Conservation (phyloP, 2,888 invertebrate genomes). For the Epicampocera succincta region DNA sequence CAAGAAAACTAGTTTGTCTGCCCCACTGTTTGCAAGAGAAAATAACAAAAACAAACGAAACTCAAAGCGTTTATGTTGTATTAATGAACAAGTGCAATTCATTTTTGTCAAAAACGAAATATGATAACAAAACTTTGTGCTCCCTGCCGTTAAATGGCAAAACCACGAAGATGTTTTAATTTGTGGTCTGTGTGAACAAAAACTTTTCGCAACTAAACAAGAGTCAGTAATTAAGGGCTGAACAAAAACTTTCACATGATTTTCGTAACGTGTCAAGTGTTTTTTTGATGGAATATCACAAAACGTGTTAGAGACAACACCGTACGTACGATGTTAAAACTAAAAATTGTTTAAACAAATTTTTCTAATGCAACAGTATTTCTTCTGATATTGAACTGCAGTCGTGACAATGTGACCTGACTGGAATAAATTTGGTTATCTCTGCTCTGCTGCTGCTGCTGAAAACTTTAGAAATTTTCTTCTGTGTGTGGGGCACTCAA, state of each 20-base stretch:
- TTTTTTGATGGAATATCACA: slow-evolving; percentile 31
- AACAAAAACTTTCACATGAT: neutral
- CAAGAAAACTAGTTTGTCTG: too few species aligned
- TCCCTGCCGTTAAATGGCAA: neutral
- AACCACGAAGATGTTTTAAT: slow-evolving; percentile 22
- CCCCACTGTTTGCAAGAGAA: neutral
- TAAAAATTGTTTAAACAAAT: neutral
- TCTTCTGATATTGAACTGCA: too few species aligned
- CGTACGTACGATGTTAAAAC: too few species aligned
- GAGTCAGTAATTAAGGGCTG: neutral
- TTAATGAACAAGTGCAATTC: slow-evolving; percentile 3
- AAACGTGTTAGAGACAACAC: slow-evolving; percentile 62
- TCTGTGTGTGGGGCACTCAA: neutral
- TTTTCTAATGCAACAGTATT: slow-evolving; percentile 18
- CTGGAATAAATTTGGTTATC: neutral
- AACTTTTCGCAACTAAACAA: slow-evolving; percentile 9
- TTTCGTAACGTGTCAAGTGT: neutral
- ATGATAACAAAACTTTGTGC: neutral
- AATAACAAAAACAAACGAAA: neutral
- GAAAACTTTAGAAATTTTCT: neutral
- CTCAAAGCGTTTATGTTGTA: neutral
- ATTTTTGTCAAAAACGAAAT: slow-evolving; percentile 12
- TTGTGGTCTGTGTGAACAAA: slow-evolving; percentile 10
- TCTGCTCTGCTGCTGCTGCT: neutral
- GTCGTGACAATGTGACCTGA: too few species aligned